Evolutionary conservation across 2,797 vertebrate genomes (phyloP).

Genomic region (Micropoecilia bifurca): DNA sequence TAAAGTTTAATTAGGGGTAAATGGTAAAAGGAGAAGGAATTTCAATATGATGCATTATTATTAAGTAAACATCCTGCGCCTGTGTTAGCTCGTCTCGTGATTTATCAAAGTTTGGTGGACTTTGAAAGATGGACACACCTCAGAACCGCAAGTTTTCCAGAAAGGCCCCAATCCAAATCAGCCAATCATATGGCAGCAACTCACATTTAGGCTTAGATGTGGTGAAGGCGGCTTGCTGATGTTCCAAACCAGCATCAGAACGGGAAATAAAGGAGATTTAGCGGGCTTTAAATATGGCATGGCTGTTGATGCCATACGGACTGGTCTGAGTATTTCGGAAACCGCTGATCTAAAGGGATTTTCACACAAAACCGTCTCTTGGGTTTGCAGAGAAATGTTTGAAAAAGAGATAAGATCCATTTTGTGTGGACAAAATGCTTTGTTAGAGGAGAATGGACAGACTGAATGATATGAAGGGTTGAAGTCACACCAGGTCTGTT

Average conservation of each 20-base stretch:
- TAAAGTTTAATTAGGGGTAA: conserved; percentile 80
- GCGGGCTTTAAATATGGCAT: background rate
- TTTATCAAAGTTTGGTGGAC: conserved; percentile 33
- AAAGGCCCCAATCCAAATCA: background rate
- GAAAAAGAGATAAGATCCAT: background rate
- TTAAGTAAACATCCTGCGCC: conserved; percentile 52
- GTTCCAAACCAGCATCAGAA: background rate
- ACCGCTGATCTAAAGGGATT: background rate
- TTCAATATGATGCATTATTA: conserved; percentile 68
- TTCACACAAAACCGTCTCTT: background rate
- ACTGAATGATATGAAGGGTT: background rate
- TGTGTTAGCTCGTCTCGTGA: conserved; percentile 39
- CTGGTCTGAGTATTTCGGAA: conserved; percentile 2
- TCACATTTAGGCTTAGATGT: conserved; percentile 1
- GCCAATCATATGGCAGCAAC: background rate
- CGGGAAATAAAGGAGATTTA: background rate
- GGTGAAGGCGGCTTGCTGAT: background rate
- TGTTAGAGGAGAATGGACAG: background rate
- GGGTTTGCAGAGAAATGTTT: background rate
- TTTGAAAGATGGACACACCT: conserved; percentile 6
- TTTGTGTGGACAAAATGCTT: conserved; percentile 1
- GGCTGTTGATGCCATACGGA: background rate
- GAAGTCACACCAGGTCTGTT: background rate
- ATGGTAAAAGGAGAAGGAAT: conserved; percentile 63
- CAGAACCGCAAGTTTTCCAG: background rate